Evolutionary conservation across 2,888 invertebrate species (phyloP), one percentile per base, ranked within the genome.

Genomic region (Sphecodes monilicornis): DNA sequence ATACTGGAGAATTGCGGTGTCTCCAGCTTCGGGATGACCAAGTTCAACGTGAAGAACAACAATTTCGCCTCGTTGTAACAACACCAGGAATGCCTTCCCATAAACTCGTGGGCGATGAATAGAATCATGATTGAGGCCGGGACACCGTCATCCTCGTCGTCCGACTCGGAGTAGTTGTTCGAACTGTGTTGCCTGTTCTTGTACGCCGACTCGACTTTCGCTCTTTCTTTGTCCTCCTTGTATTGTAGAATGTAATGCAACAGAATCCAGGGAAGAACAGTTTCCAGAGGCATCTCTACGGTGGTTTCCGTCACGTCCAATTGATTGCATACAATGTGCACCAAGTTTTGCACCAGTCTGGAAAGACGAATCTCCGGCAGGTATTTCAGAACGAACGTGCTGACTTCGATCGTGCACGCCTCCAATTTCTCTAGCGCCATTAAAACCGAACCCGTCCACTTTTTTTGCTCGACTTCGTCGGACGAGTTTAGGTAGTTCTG

Each of bases 41-140:
- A 96, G 89, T 97, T 97, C 90, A 98, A 95, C 32, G 97, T 97
- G 91, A 98, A 98, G 88, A 97, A 96, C 8, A 99, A 95, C 10
- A 98, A 95, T 93, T 97, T 97, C 0, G 98, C 98, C 88, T 97
- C 97, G 86, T 97, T 96, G 82, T 96, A 96, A 80, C 97, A 96
- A 93, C 98, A 98, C 97, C 97, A 98, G 0, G 96, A 96, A 78
- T 96, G 96, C 91, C 97, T 97, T 82, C 98, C 98, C 68, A 98
- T 95, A 93, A 97, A 97, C 90, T 98, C 98, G 94, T 98, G 98
- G 2, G 97, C 98, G 66, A 97, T 96, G 92, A 98, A 97, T 80
- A 98, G 95, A 83, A 98, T 95, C 95, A 97, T 96, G 74, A 98
- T 95, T 0, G 98, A 97, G 72, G 97, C 96, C 2, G 97, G 97